Conservation (phyloP, 2,113 vertebrate species). For the Cromileptes altivelis region DNA sequence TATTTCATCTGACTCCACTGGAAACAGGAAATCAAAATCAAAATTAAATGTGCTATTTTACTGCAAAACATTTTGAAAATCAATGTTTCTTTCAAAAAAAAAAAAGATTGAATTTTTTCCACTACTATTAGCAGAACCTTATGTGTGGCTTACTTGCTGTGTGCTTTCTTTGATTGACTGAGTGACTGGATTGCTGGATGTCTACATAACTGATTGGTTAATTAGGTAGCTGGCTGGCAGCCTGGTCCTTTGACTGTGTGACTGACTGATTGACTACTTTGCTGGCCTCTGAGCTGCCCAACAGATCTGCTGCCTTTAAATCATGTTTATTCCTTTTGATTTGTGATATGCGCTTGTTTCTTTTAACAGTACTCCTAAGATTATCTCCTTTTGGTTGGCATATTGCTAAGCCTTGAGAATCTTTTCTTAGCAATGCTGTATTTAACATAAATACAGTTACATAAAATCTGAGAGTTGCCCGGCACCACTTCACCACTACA, state of each 20-base stretch:
- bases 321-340: not conserved
- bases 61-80: not conserved
- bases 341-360: not conserved
- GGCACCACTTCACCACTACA: not conserved
- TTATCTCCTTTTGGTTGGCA: not conserved
- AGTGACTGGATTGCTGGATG: conserved; percentile 21
- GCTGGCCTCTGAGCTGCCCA: not conserved
- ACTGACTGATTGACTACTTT: conserved; percentile 6
- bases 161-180: conserved; percentile 12
- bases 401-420: not conserved
- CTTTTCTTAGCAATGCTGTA: not conserved
- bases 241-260: conserved; percentile 17
- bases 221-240: conserved; percentile 24
- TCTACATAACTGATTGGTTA: conserved; percentile 25
- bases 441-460: conserved; percentile 14
- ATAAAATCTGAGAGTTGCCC: not conserved
- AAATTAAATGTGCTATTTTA: not conserved
- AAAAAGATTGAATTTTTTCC: not conserved
- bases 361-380: not conserved
- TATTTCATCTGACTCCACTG: not conserved
- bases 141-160: conserved; percentile 5
- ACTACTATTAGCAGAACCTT: not conserved
- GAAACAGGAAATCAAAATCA: conserved; percentile 12
- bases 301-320: not conserved
- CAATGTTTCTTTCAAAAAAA: not conserved